Conservation (phyloP, 1,140 invertebrate genomes). For the Trachelipus rathkii region DNA sequence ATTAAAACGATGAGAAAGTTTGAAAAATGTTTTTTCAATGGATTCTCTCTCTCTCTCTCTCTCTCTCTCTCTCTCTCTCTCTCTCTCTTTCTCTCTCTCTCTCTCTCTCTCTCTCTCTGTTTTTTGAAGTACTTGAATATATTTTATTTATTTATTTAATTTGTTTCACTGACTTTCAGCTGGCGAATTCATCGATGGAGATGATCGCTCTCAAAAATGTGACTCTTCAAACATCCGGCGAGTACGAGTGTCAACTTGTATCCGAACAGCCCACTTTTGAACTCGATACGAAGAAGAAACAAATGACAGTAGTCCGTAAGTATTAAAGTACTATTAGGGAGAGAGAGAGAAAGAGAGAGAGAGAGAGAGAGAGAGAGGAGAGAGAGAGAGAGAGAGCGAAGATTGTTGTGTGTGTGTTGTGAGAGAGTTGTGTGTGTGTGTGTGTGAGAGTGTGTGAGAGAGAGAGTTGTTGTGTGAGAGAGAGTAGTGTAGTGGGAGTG, state of each 20-base stretch:
- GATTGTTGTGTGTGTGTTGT: too few species aligned
- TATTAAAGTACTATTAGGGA: background rate
- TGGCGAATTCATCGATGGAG: background rate
- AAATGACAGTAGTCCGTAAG: background rate
- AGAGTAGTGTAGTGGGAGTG: too few species aligned
- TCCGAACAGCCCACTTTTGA: background rate
- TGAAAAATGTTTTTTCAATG: background rate
- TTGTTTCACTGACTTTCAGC: background rate
- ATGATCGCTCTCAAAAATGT: background rate
- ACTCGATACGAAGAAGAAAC: background rate
- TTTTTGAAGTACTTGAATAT: background rate
- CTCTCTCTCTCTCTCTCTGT: background rate
- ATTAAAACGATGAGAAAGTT: too few species aligned
- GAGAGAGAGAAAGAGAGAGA: too few species aligned
- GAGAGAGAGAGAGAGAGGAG: too few species aligned
- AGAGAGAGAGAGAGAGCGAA: too few species aligned
- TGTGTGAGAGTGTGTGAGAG: too few species aligned
- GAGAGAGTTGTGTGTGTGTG: too few species aligned
- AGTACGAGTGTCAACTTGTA: background rate
- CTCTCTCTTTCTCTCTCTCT: slow-evolving; percentile 7
- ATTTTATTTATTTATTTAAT: background rate
- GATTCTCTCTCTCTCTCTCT: background rate
- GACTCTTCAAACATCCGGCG: background rate
- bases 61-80: slow-evolving; percentile 11
- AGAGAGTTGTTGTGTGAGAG: too few species aligned